Conservation (phyloP, 2,888 invertebrate genomes). For the Eulithis prunata region DNA sequence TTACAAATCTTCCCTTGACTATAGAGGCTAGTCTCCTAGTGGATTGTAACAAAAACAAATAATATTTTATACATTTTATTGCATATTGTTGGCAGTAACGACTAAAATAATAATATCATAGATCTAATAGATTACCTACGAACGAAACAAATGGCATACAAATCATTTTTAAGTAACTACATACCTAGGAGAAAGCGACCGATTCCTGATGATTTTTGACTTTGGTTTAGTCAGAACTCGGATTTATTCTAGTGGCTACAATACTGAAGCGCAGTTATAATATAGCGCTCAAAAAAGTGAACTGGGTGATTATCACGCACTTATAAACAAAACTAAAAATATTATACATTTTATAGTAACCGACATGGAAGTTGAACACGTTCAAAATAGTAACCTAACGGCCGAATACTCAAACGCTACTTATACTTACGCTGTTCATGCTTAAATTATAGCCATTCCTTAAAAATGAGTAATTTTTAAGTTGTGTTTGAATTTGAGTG, state of each 20-base stretch:
- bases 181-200: conserved; percentile 48
- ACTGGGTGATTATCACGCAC: conserved; percentile 32
- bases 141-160: conserved; percentile 71
- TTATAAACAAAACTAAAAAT: conserved; percentile 9
- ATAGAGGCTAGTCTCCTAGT: no score
- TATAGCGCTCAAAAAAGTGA: conserved; percentile 21
- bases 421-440: no score
- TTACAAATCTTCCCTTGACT: no score
- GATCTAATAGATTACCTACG: conserved; percentile 59
- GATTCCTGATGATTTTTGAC: conserved; percentile 57
- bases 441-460: no score
- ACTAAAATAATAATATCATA: conserved; percentile 67
- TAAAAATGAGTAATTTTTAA: no score
- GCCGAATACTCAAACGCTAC: no score
- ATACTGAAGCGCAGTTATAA: conserved; percentile 58
- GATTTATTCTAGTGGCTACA: conserved; percentile 51
- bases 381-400: no score
- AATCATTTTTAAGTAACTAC: conserved; percentile 60
- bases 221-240: conserved; percentile 64
- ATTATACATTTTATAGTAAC: background rate
- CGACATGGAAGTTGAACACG: background rate
- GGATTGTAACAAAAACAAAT: background rate
- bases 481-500: no score
- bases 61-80: conserved; percentile 23
- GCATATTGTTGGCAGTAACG: conserved; percentile 71